Conservation (phyloP, 2,797 vertebrate species). For the Pseudomugil gertrudae region DNA sequence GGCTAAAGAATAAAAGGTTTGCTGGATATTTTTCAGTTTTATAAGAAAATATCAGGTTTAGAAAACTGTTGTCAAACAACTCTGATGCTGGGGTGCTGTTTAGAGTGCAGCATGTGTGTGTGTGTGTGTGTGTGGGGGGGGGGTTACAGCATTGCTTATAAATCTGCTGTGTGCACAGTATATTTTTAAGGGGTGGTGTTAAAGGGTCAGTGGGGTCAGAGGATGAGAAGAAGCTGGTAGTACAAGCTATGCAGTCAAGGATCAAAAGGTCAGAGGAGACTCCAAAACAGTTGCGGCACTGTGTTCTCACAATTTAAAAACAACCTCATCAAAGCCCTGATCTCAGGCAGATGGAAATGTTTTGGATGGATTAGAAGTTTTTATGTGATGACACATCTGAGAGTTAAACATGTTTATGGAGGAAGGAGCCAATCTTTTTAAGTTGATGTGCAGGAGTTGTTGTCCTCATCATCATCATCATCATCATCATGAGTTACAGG, state of each 20-base stretch:
- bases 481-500: no score
- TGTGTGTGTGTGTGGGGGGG: no score
- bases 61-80: neutral
- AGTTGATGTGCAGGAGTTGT: no score
- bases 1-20: neutral
- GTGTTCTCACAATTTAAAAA: neutral
- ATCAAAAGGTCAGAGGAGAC: neutral
- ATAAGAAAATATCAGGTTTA: no score
- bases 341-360: neutral
- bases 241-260: neutral
- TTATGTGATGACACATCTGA: no score
- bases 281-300: conserved; percentile 1
- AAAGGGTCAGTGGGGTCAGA: neutral
- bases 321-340: neutral
- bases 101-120: neutral
- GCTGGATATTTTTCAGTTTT: neutral
- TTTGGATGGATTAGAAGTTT: neutral
- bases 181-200: conserved; percentile 6
- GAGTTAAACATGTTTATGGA: no score
- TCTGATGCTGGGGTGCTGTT: neutral
- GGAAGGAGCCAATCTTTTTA: no score
- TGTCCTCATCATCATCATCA: no score
- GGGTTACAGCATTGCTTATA: neutral
- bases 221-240: neutral
- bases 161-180: neutral